These are phyloP conservation scores for Penaeus vannamei DNA, from an alignment of 1,140 invertebrate genomes.

Conservation along the genomic window DNA sequence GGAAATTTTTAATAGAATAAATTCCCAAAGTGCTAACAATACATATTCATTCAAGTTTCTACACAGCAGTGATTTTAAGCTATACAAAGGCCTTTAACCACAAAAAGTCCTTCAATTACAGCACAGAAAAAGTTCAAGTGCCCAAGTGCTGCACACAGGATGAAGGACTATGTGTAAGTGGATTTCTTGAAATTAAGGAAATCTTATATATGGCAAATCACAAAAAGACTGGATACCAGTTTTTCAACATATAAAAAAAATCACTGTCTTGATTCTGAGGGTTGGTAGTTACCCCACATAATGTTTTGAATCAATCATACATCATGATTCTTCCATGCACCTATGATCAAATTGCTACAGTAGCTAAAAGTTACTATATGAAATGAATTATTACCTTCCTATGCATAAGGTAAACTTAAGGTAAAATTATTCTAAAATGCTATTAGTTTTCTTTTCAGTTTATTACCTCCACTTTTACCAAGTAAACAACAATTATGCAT, in stretches of 20 bases:
- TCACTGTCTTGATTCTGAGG: too few species aligned
- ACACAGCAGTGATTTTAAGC: neutral
- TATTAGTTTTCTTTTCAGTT: too few species aligned
- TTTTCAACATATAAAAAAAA: neutral
- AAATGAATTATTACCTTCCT: neutral
- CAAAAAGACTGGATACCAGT: slow-evolving; percentile 36
- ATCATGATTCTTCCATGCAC: slow-evolving; percentile 28
- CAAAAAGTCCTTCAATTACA: neutral
- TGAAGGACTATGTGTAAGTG: neutral
- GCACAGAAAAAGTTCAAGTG: slow-evolving; percentile 2
- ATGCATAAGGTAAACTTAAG: too few species aligned
- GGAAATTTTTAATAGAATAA: neutral
- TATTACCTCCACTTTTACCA: too few species aligned
- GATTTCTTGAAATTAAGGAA: neutral
- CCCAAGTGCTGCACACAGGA: neutral
- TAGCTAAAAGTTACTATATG: slow-evolving; percentile 25
- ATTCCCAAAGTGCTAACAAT: neutral
- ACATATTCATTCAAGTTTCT: neutral
- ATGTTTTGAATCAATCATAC: slow-evolving; percentile 35
- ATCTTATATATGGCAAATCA: slow-evolving; percentile 9
- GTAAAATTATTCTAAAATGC: too few species aligned
- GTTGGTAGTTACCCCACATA: slow-evolving; percentile 1
- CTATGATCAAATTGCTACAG: slow-evolving; percentile 25
- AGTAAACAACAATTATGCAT: slow-evolving; percentile 42
- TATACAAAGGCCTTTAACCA: neutral